These are phyloP conservation scores for Nysson spinosus DNA, from an alignment of 2,888 invertebrate species.

Conservation along the genomic window DNA sequence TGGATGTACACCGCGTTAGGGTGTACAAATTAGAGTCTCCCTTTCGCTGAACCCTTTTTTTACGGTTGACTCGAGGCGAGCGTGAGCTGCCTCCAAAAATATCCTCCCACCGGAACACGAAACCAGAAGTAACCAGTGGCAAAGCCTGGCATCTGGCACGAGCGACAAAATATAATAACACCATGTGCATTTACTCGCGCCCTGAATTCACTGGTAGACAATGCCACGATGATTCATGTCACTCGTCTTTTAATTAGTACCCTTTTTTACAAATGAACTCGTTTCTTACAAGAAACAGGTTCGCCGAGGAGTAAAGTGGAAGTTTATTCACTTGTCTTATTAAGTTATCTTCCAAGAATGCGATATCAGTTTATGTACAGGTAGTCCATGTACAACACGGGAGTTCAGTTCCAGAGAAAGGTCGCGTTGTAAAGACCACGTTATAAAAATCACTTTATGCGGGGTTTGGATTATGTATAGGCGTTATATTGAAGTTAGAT, in stretches of 20 bases:
- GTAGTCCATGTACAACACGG: too few relatives aligned
- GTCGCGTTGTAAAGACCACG: too few relatives aligned
- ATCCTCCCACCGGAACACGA: slow-evolving; percentile 64
- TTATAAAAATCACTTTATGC: too few relatives aligned
- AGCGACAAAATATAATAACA: slow-evolving; percentile 70
- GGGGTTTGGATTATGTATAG: too few relatives aligned
- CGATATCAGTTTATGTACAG: too few relatives aligned
- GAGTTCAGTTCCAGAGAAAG: too few relatives aligned
- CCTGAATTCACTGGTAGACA: too few relatives aligned
- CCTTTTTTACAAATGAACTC: slow-evolving; percentile 16
- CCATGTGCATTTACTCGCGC: slow-evolving; percentile 56
- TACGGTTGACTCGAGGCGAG: slow-evolving; percentile 17
- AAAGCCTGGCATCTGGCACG: slow-evolving; percentile 68
- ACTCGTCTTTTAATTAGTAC: too few relatives aligned
- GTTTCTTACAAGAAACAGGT: slow-evolving; percentile 18
- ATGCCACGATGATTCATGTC: too few relatives aligned
- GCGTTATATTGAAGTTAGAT: too few relatives aligned
- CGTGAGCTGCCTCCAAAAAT: slow-evolving; percentile 64
- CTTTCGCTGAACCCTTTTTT: slow-evolving; percentile 52
- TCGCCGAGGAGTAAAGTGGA: neutral
- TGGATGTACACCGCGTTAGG: slow-evolving; percentile 17
- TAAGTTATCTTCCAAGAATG: too few relatives aligned
- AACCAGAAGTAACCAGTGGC: slow-evolving; percentile 68
- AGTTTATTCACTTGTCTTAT: too few relatives aligned
- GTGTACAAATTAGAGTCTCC: slow-evolving; percentile 42